Evolutionary conservation across 2,113 vertebrate species (phyloP).

Genomic region (Thryonomys swinderianus): DNA sequence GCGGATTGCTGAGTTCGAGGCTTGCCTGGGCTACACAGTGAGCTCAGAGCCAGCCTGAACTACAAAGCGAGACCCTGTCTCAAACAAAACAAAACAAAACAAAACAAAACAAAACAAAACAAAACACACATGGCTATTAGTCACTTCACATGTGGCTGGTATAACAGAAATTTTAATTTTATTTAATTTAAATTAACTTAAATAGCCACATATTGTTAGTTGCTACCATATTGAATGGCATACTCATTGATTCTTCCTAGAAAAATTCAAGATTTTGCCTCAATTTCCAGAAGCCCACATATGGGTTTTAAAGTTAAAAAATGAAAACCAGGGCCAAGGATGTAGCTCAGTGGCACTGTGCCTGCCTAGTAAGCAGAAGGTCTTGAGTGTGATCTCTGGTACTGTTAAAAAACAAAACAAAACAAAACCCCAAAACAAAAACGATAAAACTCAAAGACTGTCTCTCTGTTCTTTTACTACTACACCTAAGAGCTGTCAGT

Average conservation of each 20-base stretch:
- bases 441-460: not conserved
- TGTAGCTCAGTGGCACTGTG: too few species aligned
- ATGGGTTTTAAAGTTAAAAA: not conserved
- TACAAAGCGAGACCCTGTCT: too few species aligned
- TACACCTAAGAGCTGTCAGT: not conserved
- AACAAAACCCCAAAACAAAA: not conserved
- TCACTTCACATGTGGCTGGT: not conserved
- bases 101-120: too few species aligned
- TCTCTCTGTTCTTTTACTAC: not conserved
- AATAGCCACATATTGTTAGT: not conserved
- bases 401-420: too few species aligned
- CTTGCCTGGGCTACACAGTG: too few species aligned
- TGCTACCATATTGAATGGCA: not conserved
- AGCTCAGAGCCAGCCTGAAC: too few species aligned
- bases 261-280: conserved; percentile 22
- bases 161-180: not conserved
- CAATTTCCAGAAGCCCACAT: not conserved
- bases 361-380: too few species aligned
- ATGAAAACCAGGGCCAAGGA: not conserved
- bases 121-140: not conserved
- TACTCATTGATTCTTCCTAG: not conserved
- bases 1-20: too few species aligned
- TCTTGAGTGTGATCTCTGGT: too few species aligned
- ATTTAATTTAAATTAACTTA: not conserved
- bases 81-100: too few species aligned